Evolutionary conservation across 1,140 invertebrate species (phyloP).

Genomic region (Eumaeus atala): DNA sequence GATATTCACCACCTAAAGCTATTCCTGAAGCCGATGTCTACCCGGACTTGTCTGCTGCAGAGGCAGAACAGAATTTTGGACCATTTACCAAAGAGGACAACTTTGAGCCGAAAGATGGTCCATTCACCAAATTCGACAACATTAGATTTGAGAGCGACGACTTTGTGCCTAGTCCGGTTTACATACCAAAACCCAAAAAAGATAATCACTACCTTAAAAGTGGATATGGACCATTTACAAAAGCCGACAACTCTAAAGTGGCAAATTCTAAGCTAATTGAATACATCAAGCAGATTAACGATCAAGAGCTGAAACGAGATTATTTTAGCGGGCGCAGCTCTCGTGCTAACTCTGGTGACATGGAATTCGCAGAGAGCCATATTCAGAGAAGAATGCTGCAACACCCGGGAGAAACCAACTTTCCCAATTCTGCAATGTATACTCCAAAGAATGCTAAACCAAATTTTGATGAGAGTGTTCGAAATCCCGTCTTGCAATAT

Average conservation of each 20-base stretch:
- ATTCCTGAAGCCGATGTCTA: conserved; percentile 75
- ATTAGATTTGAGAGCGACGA: conserved; percentile 57
- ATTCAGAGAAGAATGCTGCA: conserved; percentile 82
- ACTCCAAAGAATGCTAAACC: conserved; percentile 72
- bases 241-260: conserved; percentile 74
- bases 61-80: conserved; percentile 57
- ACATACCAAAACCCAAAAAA: conserved; percentile 63
- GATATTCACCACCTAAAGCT: conserved; percentile 78
- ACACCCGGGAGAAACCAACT: conserved; percentile 76
- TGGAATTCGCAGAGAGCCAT: conserved; percentile 69
- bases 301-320: conserved; percentile 75
- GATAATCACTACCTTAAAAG: conserved; percentile 58
- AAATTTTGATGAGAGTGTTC: conserved; percentile 79
- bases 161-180: conserved; percentile 46
- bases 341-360: conserved; percentile 59
- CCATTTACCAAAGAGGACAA: conserved; percentile 72
- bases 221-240: conserved; percentile 75
- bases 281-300: conserved; percentile 79
- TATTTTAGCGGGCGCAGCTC: conserved; percentile 74
- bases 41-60: conserved; percentile 53
- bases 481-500: conserved; percentile 84
- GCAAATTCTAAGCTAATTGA: conserved; percentile 76
- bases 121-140: conserved; percentile 70
- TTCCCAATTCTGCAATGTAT: conserved; percentile 79
- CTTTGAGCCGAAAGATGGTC: conserved; percentile 66